Percentiles rank a stretch among this genome's conserved stretches.
phyloP scores from a whole-genome alignment of 2,888 invertebrate species.

The Adelognathus sp. region DNA sequence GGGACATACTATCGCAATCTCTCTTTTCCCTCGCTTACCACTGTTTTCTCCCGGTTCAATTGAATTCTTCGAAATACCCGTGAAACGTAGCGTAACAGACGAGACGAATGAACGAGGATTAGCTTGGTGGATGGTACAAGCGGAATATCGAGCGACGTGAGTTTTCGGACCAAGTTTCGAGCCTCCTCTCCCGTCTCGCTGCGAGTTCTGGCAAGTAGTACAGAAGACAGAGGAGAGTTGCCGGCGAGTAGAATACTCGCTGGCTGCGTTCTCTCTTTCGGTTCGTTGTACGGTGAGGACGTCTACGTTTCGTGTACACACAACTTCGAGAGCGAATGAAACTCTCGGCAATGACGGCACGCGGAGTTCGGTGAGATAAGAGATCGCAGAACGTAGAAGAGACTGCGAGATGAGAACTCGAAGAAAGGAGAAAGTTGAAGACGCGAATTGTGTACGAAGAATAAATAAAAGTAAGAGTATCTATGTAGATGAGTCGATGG shows the following conservation, averaged over 20 bases:
- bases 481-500: background rate
- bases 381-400: slow-evolving; percentile 30
- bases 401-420: slow-evolving; percentile 12
- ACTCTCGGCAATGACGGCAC: slow-evolving; percentile 43
- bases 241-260: slow-evolving; percentile 3
- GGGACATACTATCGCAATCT: background rate
- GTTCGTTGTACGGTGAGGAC: slow-evolving; percentile 14
- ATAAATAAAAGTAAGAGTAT: slow-evolving; percentile 49
- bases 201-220: slow-evolving; percentile 50
- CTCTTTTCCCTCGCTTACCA: too few species aligned
- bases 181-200: slow-evolving; percentile 31
- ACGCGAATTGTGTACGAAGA: slow-evolving; percentile 33
- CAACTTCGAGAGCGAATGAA: slow-evolving; percentile 25
- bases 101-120: slow-evolving; percentile 23
- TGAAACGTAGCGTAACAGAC: slow-evolving; percentile 62
- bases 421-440: slow-evolving; percentile 27
- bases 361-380: slow-evolving; percentile 50
- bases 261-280: background rate
- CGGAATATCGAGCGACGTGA: slow-evolving; percentile 26
- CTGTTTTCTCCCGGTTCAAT: too few species aligned
- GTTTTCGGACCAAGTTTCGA: slow-evolving; percentile 54
- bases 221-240: slow-evolving; percentile 10
- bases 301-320: slow-evolving; percentile 5
- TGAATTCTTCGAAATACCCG: slow-evolving; percentile 76
- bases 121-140: background rate